phyloP scores from a whole-genome alignment of 2,888 invertebrate genomes.

The Merodon equestris region DNA sequence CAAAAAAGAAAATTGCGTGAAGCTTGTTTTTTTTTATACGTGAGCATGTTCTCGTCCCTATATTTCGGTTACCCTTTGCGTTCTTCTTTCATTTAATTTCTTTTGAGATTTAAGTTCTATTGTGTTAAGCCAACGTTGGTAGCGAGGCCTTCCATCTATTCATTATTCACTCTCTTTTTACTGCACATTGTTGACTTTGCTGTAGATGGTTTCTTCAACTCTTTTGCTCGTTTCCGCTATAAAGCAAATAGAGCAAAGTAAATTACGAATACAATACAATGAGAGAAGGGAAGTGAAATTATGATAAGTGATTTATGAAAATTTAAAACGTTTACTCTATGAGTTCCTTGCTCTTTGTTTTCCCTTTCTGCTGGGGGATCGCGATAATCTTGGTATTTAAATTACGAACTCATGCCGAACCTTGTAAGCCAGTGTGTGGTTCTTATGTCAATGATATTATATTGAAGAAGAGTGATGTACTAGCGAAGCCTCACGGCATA shows the following conservation, averaged over 20 bases:
- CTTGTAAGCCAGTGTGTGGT: too few relatives aligned
- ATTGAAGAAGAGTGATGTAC: too few relatives aligned
- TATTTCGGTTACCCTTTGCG: conserved; percentile 2
- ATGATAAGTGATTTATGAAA: conserved; percentile 77
- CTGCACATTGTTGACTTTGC: conserved; percentile 32
- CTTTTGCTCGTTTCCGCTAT: conserved; percentile 27
- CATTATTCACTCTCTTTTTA: conserved; percentile 21
- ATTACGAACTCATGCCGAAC: too few relatives aligned
- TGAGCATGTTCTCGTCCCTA: not conserved
- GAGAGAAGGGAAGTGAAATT: conserved; percentile 71
- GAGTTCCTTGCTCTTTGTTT: conserved; percentile 44
- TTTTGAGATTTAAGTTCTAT: conserved; percentile 46
- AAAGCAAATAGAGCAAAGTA: conserved; percentile 49
- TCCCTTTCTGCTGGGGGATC: conserved; percentile 8
- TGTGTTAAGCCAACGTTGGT: conserved; percentile 48
- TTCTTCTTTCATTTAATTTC: conserved; percentile 50
- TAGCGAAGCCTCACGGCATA: too few relatives aligned
- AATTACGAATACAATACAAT: conserved; percentile 21
- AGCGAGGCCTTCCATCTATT: conserved; percentile 32
- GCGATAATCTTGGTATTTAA: too few relatives aligned
- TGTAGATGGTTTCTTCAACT: conserved; percentile 9
- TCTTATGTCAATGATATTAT: too few relatives aligned
- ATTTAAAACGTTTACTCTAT: conserved; percentile 74
- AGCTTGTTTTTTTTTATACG: conserved; percentile 5
- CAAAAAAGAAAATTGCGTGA: conserved; percentile 20